Conservation (phyloP, 2,113 vertebrate genomes). For the Lepisosteus osseus region DNA sequence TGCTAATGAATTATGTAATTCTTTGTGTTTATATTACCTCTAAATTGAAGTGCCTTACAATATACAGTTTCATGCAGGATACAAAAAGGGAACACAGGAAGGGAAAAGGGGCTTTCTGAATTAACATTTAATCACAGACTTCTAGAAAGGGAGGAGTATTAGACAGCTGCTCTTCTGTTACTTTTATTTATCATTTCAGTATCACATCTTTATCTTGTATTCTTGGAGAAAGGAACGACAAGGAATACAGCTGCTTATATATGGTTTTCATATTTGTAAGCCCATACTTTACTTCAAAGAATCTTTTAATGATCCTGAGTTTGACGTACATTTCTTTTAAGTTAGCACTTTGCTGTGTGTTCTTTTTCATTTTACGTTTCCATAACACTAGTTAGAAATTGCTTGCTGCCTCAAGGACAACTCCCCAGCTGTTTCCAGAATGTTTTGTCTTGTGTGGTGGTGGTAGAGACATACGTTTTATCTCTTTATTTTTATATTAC, state of each 20-base stretch:
- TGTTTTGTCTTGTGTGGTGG: constrained; percentile 22
- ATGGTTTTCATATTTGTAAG: neutral
- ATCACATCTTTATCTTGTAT: neutral
- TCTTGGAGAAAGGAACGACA: neutral
- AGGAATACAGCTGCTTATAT: constrained; percentile 4
- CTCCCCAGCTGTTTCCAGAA: constrained; percentile 16
- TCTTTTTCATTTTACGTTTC: neutral
- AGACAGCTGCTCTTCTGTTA: neutral
- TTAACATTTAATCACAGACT: neutral
- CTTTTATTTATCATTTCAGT: neutral
- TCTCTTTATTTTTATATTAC: no score
- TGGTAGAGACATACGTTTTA: neutral
- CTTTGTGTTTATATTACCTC: neutral
- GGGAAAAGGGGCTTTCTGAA: no score
- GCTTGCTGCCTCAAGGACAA: constrained; percentile 8
- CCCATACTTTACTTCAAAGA: constrained; percentile 8
- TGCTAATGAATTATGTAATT: neutral
- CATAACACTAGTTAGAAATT: neutral
- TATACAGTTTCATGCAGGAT: neutral
- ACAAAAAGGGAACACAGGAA: neutral
- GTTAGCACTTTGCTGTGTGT: neutral
- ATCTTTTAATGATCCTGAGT: neutral
- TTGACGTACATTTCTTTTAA: neutral
- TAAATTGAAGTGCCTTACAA: neutral
- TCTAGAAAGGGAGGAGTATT: neutral